These are phyloP conservation scores for Drosophila mauritiana DNA, from an alignment of 1,140 invertebrate species.

Conservation along the genomic window DNA sequence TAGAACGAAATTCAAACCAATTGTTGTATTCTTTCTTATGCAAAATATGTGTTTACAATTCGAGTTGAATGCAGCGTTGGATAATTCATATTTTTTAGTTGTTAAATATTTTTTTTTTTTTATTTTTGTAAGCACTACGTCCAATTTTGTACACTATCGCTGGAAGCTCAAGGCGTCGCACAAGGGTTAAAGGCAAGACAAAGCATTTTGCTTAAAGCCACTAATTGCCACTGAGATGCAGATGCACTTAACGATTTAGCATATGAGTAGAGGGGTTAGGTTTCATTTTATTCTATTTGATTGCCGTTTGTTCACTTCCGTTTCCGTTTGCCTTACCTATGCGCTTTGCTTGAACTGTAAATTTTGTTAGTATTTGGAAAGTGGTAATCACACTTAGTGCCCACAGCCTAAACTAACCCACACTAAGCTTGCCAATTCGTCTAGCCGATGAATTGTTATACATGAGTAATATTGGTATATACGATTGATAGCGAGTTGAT, in stretches of 20 bases:
- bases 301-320: constrained; percentile 1
- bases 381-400: constrained; percentile 1
- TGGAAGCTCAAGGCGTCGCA: constrained; percentile 62
- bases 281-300: constrained; percentile 3
- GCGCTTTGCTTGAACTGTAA: constrained; percentile 41
- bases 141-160: constrained; percentile 65
- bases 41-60: constrained; percentile 65
- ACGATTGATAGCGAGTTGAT: constrained; percentile 15
- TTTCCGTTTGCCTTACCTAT: constrained; percentile 38
- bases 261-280: constrained; percentile 8
- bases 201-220: constrained; percentile 65
- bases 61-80: constrained; percentile 60
- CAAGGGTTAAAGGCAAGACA: constrained; percentile 55
- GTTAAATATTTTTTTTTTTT: constrained; percentile 13
- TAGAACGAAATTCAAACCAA: constrained; percentile 84
- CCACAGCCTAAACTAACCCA: constrained; percentile 18
- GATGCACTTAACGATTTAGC: constrained; percentile 41
- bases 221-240: constrained; percentile 45
- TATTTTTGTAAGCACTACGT: constrained; percentile 61
- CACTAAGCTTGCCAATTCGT: constrained; percentile 31
- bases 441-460: constrained; percentile 23
- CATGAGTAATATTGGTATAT: too few relatives aligned
- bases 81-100: constrained; percentile 44
- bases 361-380: constrained; percentile 27
- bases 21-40: constrained; percentile 52